Evolutionary conservation across 2,797 vertebrate species (phyloP).

Genomic region (Allobates femoralis): DNA sequence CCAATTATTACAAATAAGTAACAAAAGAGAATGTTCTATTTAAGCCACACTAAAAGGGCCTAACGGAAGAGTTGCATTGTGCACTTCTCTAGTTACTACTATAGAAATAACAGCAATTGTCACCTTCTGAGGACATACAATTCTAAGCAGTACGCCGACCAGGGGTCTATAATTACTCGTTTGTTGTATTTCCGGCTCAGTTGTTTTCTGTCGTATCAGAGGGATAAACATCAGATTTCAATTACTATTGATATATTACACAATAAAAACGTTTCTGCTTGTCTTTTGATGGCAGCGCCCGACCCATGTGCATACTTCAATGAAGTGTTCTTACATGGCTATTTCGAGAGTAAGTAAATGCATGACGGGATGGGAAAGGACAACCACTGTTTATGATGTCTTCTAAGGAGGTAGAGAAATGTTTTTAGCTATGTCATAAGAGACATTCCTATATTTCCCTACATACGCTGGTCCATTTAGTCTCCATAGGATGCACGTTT

Average conservation of each 20-base stretch:
- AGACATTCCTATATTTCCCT: neutral
- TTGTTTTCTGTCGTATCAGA: neutral
- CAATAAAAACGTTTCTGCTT: neutral
- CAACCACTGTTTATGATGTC: neutral
- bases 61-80: neutral
- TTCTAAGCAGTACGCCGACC: neutral
- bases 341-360: neutral
- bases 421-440: neutral
- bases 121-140: neutral
- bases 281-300: neutral
- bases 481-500: slow-evolving; percentile 15
- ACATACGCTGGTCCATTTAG: neutral
- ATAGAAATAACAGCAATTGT: neutral
- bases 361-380: neutral
- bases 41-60: neutral
- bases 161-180: neutral
- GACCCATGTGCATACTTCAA: neutral
- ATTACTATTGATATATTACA: neutral
- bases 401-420: neutral
- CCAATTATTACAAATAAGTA: neutral
- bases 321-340: neutral
- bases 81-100: neutral
- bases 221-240: neutral
- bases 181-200: neutral
- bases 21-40: neutral